Conservation (phyloP, 2,113 vertebrate species). For the Micronycteris hirsuta region DNA sequence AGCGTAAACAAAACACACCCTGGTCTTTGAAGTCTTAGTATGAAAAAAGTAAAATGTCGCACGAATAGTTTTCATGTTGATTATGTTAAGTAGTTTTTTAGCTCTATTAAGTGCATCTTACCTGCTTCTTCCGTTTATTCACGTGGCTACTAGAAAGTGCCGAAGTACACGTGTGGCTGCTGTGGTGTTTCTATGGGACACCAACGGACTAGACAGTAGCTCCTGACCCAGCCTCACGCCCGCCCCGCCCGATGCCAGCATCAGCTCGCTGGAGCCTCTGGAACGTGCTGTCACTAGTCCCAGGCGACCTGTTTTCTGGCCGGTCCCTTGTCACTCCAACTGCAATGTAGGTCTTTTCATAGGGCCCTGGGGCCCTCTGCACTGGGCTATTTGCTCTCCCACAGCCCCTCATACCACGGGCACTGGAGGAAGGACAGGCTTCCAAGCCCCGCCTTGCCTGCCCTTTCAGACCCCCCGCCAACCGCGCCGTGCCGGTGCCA, state of each 20-base stretch:
- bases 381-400: not conserved
- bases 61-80: not conserved
- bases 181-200: not conserved
- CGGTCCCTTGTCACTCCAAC: not conserved
- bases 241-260: no score
- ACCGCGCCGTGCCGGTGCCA: no score
- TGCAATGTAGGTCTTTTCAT: not conserved
- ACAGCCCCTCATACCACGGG: no score
- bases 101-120: not conserved
- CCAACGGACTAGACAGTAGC: not conserved
- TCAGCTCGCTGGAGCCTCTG: no score
- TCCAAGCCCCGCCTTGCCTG: rapidly evolving
- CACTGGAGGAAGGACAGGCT: not conserved
- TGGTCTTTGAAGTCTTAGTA: not conserved
- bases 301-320: not conserved
- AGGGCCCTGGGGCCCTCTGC: not conserved
- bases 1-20: not conserved
- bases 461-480: not conserved
- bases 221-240: not conserved
- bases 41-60: not conserved
- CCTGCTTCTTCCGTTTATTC: not conserved
- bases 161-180: not conserved
- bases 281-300: not conserved
- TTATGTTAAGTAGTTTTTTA: not conserved
- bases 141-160: not conserved